phyloP scores from a whole-genome alignment of 35 echinoderm and acorn worm genomes.

The Eucidaris tribuloides region DNA sequence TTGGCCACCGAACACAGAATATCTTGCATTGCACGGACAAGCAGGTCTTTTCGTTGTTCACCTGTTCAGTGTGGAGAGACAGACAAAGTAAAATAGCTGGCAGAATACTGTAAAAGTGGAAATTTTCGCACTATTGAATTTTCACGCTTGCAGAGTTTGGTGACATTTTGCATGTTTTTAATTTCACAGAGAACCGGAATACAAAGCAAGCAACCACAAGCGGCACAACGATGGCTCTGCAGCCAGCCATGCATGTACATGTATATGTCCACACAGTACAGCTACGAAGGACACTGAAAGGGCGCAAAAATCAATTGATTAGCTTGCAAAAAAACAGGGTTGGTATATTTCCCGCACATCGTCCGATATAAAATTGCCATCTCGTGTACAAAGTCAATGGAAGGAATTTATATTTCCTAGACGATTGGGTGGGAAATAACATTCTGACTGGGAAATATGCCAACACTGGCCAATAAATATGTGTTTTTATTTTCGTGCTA shows the following conservation, averaged over 20 bases:
- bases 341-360: too few relatives aligned
- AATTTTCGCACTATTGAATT: background rate
- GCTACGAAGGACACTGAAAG: too few relatives aligned
- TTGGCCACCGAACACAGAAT: constrained; percentile 47
- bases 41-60: constrained; percentile 32
- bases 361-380: too few relatives aligned
- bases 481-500: too few relatives aligned
- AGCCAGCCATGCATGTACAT: background rate
- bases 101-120: background rate
- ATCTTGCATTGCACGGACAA: constrained; percentile 47
- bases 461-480: too few relatives aligned
- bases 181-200: background rate
- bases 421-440: too few relatives aligned
- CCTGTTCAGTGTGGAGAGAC: background rate
- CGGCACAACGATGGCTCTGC: background rate
- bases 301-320: too few relatives aligned
- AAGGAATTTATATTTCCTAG: too few relatives aligned
- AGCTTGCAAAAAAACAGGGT: too few relatives aligned
- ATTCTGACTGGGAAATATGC: too few relatives aligned
- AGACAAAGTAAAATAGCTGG: background rate
- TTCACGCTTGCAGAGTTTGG: background rate
- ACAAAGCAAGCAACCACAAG: background rate
- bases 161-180: background rate
- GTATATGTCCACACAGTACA: too few relatives aligned
- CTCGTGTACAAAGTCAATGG: too few relatives aligned